Base-by-base conservation (phyloP, 2,888 invertebrate genomes). In the Drosophila cognata region DNA sequence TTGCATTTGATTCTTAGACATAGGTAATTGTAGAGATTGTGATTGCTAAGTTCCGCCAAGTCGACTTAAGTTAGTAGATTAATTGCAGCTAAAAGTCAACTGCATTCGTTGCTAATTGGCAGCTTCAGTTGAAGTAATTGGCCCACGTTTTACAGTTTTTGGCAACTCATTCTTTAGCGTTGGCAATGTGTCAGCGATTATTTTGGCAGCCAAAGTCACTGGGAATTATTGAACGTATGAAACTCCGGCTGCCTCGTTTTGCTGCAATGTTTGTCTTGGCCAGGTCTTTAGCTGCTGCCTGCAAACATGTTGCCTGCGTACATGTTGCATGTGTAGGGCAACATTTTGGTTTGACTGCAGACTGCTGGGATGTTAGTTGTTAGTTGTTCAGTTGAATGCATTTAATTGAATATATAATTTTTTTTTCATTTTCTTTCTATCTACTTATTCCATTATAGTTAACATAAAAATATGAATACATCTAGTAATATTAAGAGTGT, bases 301-400 rank as follows among this genome's bases (percentile, higher is more conserved):
- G 56, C 71, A 4, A 71, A 72, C 79, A 64, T 69, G 75, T 71
- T 59, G 50, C 8, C 16, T 36, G 36, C 62, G 48, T 66, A 74
- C 81, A 60, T 80, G 81, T 70, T 83, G 81, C 41, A 65, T 62
- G 31, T 73, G 66, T 52, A 68, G 51, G 8, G 46, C 53, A 61
- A 36, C 53, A 46, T 28, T 51, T 38, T 38, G 8, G 48, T 31
- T 51, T n/a, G 36, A 52, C 35, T 41, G n/a, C 25, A 53, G 33
- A 13, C 25, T 25, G 33, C 46, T 10, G 33, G 53, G 16, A 7
- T 50, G 13, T 38, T 56, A 43, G 35, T 62, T 53, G 52, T n/a
- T 16, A 51, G 56, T 63, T 48, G 53, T 21, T 16, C 21, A 33
- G 2, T 28, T 29, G 29, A n/a, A 16, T 18, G 28, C 18, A 50